Conservation (phyloP, 2,797 vertebrate species). For the Coregonus sp. region DNA sequence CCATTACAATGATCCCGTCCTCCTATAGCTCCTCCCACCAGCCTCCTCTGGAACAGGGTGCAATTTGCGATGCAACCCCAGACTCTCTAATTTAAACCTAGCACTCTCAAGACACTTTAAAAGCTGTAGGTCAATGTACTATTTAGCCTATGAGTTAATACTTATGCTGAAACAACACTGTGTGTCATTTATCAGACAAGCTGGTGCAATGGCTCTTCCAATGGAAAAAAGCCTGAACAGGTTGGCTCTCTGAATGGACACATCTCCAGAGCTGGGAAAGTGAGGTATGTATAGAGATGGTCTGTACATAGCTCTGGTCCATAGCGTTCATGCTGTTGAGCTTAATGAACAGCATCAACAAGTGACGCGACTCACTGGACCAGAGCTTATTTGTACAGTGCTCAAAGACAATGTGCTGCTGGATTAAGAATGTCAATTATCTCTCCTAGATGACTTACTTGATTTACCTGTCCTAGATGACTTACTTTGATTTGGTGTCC, state of each 20-base stretch:
- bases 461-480: neutral
- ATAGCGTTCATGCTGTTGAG: neutral
- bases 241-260: slow-evolving; percentile 42
- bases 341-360: neutral
- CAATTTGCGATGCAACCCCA: neutral
- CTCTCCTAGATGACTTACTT: neutral
- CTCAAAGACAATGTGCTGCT: too few species aligned
- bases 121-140: neutral
- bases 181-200: slow-evolving; percentile 14
- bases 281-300: slow-evolving; percentile 38
- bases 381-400: neutral
- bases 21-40: too few species aligned
- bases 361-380: neutral
- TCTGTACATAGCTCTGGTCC: neutral
- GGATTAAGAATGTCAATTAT: neutral
- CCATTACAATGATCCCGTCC: too few species aligned
- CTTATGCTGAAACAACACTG: neutral
- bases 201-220: slow-evolving; percentile 14
- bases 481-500: neutral
- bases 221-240: slow-evolving; percentile 28
- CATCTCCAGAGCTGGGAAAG: neutral
- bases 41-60: neutral
- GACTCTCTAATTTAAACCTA: neutral
- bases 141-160: neutral
- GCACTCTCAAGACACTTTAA: neutral